Evolutionary conservation across 2,888 invertebrate genomes (phyloP), one percentile per base, ranked within the genome.

Genomic region (Drymonia ruficornis): DNA sequence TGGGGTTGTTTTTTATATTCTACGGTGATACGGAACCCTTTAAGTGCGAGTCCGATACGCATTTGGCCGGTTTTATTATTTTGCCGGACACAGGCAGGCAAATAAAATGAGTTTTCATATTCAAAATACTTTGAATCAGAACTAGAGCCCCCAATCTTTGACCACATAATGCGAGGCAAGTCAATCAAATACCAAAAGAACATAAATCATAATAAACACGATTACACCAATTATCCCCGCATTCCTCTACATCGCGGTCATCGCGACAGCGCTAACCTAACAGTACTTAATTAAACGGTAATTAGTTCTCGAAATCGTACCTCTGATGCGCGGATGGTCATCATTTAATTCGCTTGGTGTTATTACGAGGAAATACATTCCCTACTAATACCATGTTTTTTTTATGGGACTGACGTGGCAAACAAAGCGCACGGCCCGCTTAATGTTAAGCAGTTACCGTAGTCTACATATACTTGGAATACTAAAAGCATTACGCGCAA

Each of bases 271-370:
- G 47, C 23, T n/a, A 47, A 43, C 19, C 52, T 72, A 73, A 74
- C 73, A 56, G 73, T 70, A 69, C 62, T 53, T 69, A 64, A 73
- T 68, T 61, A 65, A 36, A 19, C 47, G 19, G 52, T 64, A 72
- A 73, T 72, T 72, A 63, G 42, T 65, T 56, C 52, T 49, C 52
- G 67, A 63, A 68, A 43, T 43, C 11, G 42, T 49, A 49, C 63
- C 63, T 54, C 31, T 31, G 31, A 31, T 31, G 31, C 31, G 49
- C 48, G 19, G 1, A 15, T 49, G 49, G 55, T 55, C 48, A 58
- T 63, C 31, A n/a, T 36, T 16, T 5, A 34, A 52, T 52, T 46
- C 44, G 47, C 23, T 8, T 16, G 48, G 46, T 47, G 70, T 66
- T 60, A 69, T 66, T 66, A 70, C 63, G 53, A 52, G 45, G 52